These are phyloP conservation scores for Mechanitis messenoides DNA, from an alignment of 2,888 invertebrate species.

Conservation along the genomic window DNA sequence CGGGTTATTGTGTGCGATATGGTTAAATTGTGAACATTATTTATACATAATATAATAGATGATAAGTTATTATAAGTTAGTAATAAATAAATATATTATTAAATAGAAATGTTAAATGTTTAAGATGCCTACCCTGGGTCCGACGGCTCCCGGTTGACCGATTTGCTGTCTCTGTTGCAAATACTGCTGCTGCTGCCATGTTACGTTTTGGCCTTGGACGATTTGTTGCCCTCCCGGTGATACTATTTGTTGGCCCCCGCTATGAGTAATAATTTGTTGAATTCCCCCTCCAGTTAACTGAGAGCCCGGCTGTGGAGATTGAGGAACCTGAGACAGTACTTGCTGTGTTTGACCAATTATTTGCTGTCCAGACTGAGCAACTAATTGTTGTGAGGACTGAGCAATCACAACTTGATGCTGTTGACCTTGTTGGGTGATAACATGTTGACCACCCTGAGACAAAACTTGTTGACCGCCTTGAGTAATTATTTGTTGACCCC, in stretches of 20 bases:
- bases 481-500: constrained; percentile 64
- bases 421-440: constrained; percentile 67
- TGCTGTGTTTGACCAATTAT: constrained; percentile 65
- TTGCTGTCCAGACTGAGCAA: constrained; percentile 67
- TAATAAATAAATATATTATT: not conserved
- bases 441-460: constrained; percentile 70
- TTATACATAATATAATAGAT: not conserved
- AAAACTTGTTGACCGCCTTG: constrained; percentile 66
- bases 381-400: constrained; percentile 70
- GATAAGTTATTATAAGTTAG: not conserved
- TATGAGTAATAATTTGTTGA: constrained; percentile 71
- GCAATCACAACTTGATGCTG: constrained; percentile 71
- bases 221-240: constrained; percentile 68
- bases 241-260: constrained; percentile 68
- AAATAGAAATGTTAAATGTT: not conserved
- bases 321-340: constrained; percentile 63
- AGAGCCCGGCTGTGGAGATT: constrained; percentile 58
- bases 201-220: constrained; percentile 66
- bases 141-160: constrained; percentile 70
- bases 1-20: constrained; percentile 9
- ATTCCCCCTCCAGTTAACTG: constrained; percentile 61
- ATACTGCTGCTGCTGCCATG: constrained; percentile 73
- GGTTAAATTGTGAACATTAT: constrained; percentile 10
- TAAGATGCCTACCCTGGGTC: constrained; percentile 59
- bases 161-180: constrained; percentile 71